Conservation (phyloP, 2,797 vertebrate species). For the Manis pentadactyla region DNA sequence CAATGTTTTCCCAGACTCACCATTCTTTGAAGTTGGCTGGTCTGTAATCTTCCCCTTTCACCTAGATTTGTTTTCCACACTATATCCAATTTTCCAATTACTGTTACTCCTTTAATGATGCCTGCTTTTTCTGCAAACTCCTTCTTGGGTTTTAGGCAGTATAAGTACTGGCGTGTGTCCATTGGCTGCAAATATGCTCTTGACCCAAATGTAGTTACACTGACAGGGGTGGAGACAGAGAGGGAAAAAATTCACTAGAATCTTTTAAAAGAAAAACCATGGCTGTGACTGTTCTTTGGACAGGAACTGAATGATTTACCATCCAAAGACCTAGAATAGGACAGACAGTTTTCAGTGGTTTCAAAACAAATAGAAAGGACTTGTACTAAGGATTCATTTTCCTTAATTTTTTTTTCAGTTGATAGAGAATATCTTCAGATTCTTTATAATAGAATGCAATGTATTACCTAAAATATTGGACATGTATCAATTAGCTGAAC, state of each 20-base stretch:
- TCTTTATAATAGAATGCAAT: constrained; percentile 38
- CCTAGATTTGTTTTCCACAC: constrained; percentile 99
- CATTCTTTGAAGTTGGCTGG: constrained; percentile 99
- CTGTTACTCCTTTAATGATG: constrained; percentile 98
- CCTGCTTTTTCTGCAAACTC: constrained; percentile 99
- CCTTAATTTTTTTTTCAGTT: not conserved
- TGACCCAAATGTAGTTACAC: constrained; percentile 96
- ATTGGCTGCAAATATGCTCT: constrained; percentile 98
- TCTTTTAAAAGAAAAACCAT: constrained; percentile 55
- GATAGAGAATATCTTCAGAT: constrained; percentile 12
- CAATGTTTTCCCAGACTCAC: constrained; percentile 83
- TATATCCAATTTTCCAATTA: constrained; percentile 98
- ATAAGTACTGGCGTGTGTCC: constrained; percentile 98
- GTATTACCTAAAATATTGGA: not conserved
- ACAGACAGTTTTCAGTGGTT: not conserved
- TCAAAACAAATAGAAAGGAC: constrained; percentile 19
- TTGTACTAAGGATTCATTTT: constrained; percentile 2
- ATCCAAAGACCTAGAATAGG: constrained; percentile 38
- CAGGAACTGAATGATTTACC: not conserved
- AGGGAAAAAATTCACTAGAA: constrained; percentile 44
- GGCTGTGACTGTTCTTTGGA: not conserved
- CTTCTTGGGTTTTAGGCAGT: constrained; percentile 97
- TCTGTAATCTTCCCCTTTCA: constrained; percentile 96
- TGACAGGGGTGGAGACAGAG: constrained; percentile 75
- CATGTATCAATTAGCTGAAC: not conserved